A percentile compares a stretch with the other conserved stretches of the same genome.
Conservation (phyloP, 1,140 invertebrate genomes). For the Mercenaria mercenaria region DNA sequence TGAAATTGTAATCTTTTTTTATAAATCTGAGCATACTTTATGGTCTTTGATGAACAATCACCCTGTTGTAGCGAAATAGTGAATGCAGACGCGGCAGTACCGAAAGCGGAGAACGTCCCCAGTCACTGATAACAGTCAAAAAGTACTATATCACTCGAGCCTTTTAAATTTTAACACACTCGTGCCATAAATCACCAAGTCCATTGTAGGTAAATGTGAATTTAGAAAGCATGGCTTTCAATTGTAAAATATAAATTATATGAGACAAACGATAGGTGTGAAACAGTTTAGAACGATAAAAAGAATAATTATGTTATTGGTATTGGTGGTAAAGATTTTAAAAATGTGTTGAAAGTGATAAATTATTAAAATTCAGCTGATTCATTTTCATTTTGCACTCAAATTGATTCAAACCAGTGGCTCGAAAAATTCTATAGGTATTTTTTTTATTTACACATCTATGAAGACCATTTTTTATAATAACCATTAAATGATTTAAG, state of each 20-base stretch:
- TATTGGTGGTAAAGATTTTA: slow-evolving; percentile 8
- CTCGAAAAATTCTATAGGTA: background rate
- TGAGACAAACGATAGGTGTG: slow-evolving; percentile 47
- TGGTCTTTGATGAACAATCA: background rate
- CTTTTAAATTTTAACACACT: slow-evolving; percentile 58
- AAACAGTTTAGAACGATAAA: slow-evolving; percentile 39
- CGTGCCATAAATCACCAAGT: slow-evolving; percentile 36
- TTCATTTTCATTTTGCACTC: background rate
- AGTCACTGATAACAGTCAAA: slow-evolving; percentile 29
- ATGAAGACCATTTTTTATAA: no score
- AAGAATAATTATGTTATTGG: slow-evolving; percentile 45
- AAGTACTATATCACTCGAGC: slow-evolving; percentile 36
- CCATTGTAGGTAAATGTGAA: slow-evolving; percentile 60
- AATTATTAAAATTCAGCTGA: slow-evolving; percentile 36
- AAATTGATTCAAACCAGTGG: background rate
- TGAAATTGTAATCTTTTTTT: background rate
- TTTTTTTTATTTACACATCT: background rate
- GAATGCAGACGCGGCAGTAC: background rate
- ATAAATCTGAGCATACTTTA: slow-evolving; percentile 19
- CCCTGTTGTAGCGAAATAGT: background rate
- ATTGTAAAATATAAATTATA: slow-evolving; percentile 51
- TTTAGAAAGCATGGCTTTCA: slow-evolving; percentile 37
- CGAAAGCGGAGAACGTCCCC: slow-evolving; percentile 5
- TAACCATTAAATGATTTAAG: no score
- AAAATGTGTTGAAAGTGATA: slow-evolving; percentile 45